Evolutionary conservation across 2,797 vertebrate species (phyloP).

Genomic region (Chromis chromis): DNA sequence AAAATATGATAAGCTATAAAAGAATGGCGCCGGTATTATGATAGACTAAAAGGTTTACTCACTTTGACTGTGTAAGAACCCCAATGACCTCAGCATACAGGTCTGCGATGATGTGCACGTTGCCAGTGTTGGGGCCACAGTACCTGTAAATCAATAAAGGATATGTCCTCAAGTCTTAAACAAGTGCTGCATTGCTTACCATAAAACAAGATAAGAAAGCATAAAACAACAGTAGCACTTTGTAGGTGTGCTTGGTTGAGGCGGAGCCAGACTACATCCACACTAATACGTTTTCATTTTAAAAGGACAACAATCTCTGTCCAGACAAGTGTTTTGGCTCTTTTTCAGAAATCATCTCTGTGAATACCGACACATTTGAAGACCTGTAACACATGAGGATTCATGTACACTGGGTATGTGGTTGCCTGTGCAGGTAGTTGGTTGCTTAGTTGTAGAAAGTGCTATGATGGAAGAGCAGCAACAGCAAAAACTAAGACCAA

Average conservation of each 20-base stretch:
- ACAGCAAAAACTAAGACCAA: too few relatives aligned
- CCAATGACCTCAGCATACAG: conserved; percentile 99
- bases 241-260: not conserved
- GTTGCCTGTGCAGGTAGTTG: too few relatives aligned
- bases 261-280: not conserved
- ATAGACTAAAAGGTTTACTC: conserved; percentile 66
- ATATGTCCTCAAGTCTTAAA: conserved; percentile 8
- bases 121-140: conserved; percentile 99
- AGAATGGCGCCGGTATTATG: not conserved
- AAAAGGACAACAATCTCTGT: not conserved
- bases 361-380: too few relatives aligned
- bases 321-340: too few relatives aligned
- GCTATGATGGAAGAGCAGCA: too few relatives aligned
- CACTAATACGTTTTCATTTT: too few relatives aligned
- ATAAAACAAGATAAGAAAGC: not conserved
- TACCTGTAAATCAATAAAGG: conserved; percentile 84
- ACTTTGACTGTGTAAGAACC: conserved; percentile 98
- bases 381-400: too few relatives aligned
- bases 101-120: conserved; percentile 99
- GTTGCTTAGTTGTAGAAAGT: too few relatives aligned
- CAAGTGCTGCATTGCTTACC: not conserved
- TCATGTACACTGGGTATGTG: too few relatives aligned
- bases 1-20: conserved; percentile 2
- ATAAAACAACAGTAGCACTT: not conserved
- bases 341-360: too few relatives aligned